Base-by-base conservation (phyloP, 1,140 invertebrate genomes). In the Drosophila simulans region DNA sequence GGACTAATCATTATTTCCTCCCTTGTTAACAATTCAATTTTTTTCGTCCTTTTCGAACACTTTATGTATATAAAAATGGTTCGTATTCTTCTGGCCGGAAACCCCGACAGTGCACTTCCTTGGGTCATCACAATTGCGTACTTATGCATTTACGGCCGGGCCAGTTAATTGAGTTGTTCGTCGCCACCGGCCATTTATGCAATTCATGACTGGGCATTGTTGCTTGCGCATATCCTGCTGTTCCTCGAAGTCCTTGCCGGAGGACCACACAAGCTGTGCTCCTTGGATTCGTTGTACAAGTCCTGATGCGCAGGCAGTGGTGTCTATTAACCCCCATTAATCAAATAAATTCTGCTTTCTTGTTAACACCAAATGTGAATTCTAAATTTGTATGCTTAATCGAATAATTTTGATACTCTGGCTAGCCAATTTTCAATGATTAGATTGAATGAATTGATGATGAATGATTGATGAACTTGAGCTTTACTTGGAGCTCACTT, bases 131-230 rank as follows among this genome's bases (percentile, higher is more conserved):
- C 76, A 77, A 80, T 69, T 80, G 65, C 58, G 68, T 82, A 69
- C 79, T 82, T 82, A 82, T 82, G 79, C 79, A 79, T 57, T 54
- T 64, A 43, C 25, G 35, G 15, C 25, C 46, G 15, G 49, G 55
- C 39, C 51, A 57, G 83, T 79, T 88, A 89, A 88, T 86, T 86
- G 83, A 86, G 83, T 78, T 86, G 82, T 85, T 53, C 81, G 55
- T 84, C 45, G 42, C 15, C 40, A 37, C 35, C 31, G 43, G 58
- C 58, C 58, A 27, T 82, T 86, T 88, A 86, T 86, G 83, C 83
- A 86, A 86, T 88, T 86, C 83, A 86, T 86, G 70, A 55, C 40
- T 75, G 49, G 70, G 70, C 83, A 86, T 86, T 82, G 82, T 85
- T 82, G 82, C 37, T 64, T 70, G 70, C 42, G 79, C 75, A 89